Base-by-base conservation (phyloP, 2,113 vertebrate species). In the Salvelinus sp. region DNA sequence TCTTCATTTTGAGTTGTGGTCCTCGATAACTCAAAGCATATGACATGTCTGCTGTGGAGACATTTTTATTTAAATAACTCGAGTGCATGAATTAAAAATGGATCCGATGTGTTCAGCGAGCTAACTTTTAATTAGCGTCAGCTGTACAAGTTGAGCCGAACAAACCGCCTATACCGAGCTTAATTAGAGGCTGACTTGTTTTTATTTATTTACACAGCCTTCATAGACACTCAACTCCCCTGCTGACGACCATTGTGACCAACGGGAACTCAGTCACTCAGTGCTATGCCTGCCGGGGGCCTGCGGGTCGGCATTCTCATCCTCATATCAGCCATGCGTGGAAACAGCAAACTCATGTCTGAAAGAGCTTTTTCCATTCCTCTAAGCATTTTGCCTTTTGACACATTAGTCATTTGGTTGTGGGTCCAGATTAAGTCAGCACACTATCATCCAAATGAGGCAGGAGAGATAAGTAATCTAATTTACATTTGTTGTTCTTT, bases 111-210 rank as follows among this genome's bases (percentile, higher is more conserved):
- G 50, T 25, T 69, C 38, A 4, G 70, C 70, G 20, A 76, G 62
- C 57, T 69, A 57, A 69, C 71, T 78, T 78, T 72, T 76, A 77
- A 78, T 74, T 80, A 82, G 73, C 48, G 66, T 72, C 38, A 74
- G 28, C 68, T 78, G 25, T 66, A 71, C 79, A 64, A 72, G 76
- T 81, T 79, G 70, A 75, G 70, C 76, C 65, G 76, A 81, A 83
- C 72, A 73, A 44, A 44, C 62, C 68, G 76, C 76, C 76, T 22
- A 70, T 30, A 63, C 77, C 72, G 72, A 69, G 79, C 69, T 74
- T 83, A 81, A 83, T 83, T 83, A 79, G 76, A 70, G 33, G 38
- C 74, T 38, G 73, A 76, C 73, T 78, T 73, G 62, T 70, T 38
- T 74, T 73, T 72, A 78, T 76, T 81, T 75, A 83, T 83, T 79